Conservation (phyloP, 2,113 vertebrate genomes). For the Felis chaus region DNA sequence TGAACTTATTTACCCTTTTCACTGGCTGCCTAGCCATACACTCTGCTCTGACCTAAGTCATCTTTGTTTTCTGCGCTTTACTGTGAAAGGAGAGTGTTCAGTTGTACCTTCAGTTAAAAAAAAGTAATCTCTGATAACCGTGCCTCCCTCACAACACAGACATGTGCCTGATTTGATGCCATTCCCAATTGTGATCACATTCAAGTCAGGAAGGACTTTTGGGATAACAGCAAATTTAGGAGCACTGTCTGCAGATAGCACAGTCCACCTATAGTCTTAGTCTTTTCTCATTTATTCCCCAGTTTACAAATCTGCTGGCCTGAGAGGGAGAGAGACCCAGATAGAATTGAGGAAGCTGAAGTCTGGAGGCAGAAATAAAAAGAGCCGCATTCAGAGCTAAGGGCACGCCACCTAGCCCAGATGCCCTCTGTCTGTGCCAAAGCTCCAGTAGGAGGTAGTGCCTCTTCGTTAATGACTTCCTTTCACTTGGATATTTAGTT, state of each 20-base stretch:
- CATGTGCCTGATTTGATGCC: not conserved
- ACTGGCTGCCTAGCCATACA: not conserved
- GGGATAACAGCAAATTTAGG: not conserved
- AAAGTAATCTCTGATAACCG: not conserved
- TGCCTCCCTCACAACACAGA: not conserved
- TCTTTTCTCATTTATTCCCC: not conserved
- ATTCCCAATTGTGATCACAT: not conserved
- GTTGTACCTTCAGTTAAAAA: not conserved
- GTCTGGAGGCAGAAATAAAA: constrained; percentile 5
- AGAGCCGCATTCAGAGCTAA: not conserved
- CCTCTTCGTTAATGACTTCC: not conserved
- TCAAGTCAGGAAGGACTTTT: not conserved
- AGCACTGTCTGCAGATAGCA: not conserved
- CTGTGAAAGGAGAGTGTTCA: not conserved
- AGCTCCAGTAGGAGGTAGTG: not conserved
- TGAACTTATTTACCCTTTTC: not conserved
- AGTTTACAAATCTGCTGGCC: not conserved
- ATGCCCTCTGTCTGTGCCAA: not conserved
- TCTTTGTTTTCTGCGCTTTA: not conserved
- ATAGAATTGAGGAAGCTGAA: not conserved
- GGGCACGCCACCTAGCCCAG: not conserved
- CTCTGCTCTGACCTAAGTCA: not conserved
- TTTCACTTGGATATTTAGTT: not conserved
- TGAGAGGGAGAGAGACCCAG: not conserved
- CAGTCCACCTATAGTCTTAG: not conserved